Base-by-base conservation (phyloP, 2,113 vertebrate species). In the Bungarus multicinctus region DNA sequence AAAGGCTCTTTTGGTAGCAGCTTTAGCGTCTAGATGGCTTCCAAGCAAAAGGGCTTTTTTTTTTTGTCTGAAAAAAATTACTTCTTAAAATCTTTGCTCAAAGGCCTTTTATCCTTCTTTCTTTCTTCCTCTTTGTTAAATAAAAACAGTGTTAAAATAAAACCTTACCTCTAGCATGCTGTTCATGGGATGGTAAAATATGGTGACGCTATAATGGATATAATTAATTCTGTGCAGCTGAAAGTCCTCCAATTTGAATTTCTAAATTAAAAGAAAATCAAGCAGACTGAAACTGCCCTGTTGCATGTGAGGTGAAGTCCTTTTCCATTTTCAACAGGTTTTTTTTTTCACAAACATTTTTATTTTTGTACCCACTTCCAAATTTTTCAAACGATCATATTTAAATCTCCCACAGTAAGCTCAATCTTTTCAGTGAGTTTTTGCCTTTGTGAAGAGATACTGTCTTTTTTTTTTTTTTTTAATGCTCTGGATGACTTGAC, bases 1-100 rank as follows among this genome's bases (percentile, higher is more conserved):
- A 96, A 97, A 97, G 96, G 95, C 96, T 96, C 94, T 93, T 87
- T 96, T 94, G 96, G 96, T 97, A 96, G 96, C 96, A 96, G 95
- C 95, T 97, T 97, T 97, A 97, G 96, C 93, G 92, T 93, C 89
- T 47, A 94, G 95, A 94, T 90, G 93, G 96, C 97, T 97, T 96
- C 97, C 97, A 96, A 98, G 93, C 96, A 96, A 96, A 94, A 91
- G 85, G 81, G 52, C 81, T 91, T 94, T 55, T 39, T 64, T 64
- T 39, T 54, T 96, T 85, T 94, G 93, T 90, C 96, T 96, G 93
- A 64, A 95, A 95, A 96, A 96, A 69, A 53, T 55, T 93, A 47
- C 87, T 94, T 95, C 94, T 93, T 23, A 60, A 93, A 93, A 93
- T 87, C 87, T 81, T 43, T 94, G 16, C 90, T 94, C 94, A 58